Evolutionary conservation across 2,888 invertebrate species (phyloP).

Genomic region (Drosophila dives): DNA sequence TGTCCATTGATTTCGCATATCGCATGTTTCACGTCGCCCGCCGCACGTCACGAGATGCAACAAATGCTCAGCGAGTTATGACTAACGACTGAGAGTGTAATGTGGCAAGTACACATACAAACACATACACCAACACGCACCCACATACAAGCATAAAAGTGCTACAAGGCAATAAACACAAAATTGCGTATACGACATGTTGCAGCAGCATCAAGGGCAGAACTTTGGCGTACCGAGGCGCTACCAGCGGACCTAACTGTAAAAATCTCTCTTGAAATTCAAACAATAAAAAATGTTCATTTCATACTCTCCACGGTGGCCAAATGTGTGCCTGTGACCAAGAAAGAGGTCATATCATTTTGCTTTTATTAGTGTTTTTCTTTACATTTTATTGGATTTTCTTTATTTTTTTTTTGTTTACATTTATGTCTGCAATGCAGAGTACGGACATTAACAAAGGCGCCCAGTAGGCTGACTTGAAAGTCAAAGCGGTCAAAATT

Average conservation of each 20-base stretch:
- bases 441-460: conserved; percentile 44
- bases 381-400: conserved; percentile 66
- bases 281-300: conserved; percentile 65
- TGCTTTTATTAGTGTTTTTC: conserved; percentile 68
- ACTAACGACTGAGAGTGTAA: conserved; percentile 33
- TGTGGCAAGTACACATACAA: conserved; percentile 24
- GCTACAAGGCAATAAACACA: conserved; percentile 69
- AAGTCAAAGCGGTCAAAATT: conserved; percentile 66
- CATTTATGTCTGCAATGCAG: conserved; percentile 60
- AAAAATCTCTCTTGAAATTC: conserved; percentile 56
- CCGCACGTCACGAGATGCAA: conserved; percentile 39
- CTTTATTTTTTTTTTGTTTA: conserved; percentile 15
- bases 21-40: conserved; percentile 11
- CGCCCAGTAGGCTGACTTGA: conserved; percentile 45
- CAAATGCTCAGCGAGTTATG: conserved; percentile 51
- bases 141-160: conserved; percentile 44
- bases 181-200: conserved; percentile 71
- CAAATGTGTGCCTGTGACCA: conserved; percentile 22
- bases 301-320: conserved; percentile 32
- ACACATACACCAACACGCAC: not conserved
- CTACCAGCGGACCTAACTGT: conserved; percentile 40
- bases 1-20: conserved; percentile 44
- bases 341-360: conserved; percentile 70
- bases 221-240: conserved; percentile 10
- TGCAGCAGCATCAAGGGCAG: conserved; percentile 56